Base-by-base conservation (phyloP, 2,797 vertebrate genomes). In the Sebastes baramenuke region DNA sequence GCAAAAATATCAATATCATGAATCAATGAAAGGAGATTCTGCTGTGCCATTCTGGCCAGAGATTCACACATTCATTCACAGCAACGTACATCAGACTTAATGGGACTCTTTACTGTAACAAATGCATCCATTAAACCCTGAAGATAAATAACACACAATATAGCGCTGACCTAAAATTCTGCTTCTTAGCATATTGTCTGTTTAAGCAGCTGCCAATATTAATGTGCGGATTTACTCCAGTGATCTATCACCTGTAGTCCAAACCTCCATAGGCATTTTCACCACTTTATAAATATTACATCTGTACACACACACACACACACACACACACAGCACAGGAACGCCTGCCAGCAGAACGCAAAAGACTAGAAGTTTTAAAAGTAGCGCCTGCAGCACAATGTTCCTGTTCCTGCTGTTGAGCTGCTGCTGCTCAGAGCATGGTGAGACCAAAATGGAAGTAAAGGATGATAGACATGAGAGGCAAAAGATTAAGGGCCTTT, bases 321-420 rank as follows among this genome's bases (percentile, higher is more conserved):
- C 66, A 59, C 49, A 64, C 30, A 32, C 30, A 32, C 67, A 59
- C 49, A 65, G 4, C 74, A 64, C 67, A 38, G 55, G 62, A 72
- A 75, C 59, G 73, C 68, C 76, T 79, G 72, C 78, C 67, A 67
- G 80, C 69, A 61, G 67, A 85, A 62, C 46, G 14, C 38, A 58
- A 76, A 82, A 67, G 59, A 79, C 55, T 36, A 56, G 61, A 77
- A 71, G 49, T 71, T 86, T 77, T 52, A 72, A 80, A 89, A 84
- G 88, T 36, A 22, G 22, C 13, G 82, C 89, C 88, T 84, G 71
- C 64, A 78, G 90, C 85, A 60, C 67, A 79, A 75, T 88, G 70
- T 82, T 88, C 65, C 58, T 75, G 36, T 61, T 62, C 55, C 78
- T 76, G 75, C 69, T 73, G 86, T 13, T 68, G 65, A 76, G 66